Conservation (phyloP, 2,888 invertebrate species). For the Thera britannica region DNA sequence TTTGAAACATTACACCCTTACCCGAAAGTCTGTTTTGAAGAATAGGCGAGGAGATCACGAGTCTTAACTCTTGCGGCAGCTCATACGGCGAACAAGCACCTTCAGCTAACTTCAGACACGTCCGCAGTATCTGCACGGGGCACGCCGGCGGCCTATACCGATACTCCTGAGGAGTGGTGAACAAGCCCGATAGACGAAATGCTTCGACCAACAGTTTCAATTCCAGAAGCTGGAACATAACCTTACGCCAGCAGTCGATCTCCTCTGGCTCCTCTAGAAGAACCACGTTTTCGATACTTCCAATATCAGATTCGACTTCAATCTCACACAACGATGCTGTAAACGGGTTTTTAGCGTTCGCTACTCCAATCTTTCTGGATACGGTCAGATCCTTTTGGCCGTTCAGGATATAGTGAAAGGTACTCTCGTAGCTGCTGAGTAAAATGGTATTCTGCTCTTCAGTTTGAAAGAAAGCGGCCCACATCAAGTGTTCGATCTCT, state of each 20-base stretch:
- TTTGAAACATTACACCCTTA: conserved; percentile 45
- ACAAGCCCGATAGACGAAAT: conserved; percentile 84
- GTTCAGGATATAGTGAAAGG: conserved; percentile 67
- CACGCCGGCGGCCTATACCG: conserved; percentile 67
- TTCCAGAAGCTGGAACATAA: conserved; percentile 83
- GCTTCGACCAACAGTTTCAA: conserved; percentile 85
- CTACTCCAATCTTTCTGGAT: conserved; percentile 60
- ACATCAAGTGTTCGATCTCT: conserved; percentile 78
- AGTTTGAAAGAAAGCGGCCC: conserved; percentile 71
- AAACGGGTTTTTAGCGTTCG: conserved; percentile 67
- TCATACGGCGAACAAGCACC: conserved; percentile 86
- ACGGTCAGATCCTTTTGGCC: conserved; percentile 67
- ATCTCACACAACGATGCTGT: conserved; percentile 71
- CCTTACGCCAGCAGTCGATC: conserved; percentile 72
- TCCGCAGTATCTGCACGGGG: conserved; percentile 84
- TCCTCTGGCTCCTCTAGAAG: conserved; percentile 69
- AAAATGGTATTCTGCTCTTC: conserved; percentile 60
- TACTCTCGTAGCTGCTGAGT: conserved; percentile 66
- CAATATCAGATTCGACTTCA: conserved; percentile 75
- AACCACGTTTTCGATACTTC: conserved; percentile 70
- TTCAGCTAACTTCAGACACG: conserved; percentile 87
- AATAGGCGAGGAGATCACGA: conserved; percentile 77
- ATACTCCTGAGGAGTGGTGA: conserved; percentile 74
- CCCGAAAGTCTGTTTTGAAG: conserved; percentile 69
- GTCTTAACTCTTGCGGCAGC: conserved; percentile 86